These are phyloP conservation scores for Halesus radiatus DNA, from an alignment of 1,140 invertebrate species.

Conservation along the genomic window DNA sequence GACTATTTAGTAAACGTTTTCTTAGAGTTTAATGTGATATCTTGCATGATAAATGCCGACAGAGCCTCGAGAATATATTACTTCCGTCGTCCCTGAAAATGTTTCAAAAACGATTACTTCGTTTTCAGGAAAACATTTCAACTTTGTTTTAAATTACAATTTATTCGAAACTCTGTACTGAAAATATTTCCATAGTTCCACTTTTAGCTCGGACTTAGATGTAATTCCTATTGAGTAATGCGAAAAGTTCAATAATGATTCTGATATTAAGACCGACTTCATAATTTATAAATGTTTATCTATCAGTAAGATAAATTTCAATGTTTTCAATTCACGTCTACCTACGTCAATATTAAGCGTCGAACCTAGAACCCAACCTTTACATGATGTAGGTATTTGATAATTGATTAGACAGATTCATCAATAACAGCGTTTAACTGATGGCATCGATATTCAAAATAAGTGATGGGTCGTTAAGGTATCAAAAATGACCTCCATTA, in stretches of 20 bases:
- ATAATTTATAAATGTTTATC: too few relatives aligned
- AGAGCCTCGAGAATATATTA: not conserved
- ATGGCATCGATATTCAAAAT: too few relatives aligned
- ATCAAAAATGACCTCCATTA: too few relatives aligned
- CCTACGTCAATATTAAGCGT: too few relatives aligned
- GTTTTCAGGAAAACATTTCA: constrained; percentile 1
- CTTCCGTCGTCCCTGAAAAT: not conserved
- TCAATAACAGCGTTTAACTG: too few relatives aligned
- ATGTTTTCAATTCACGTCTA: too few relatives aligned
- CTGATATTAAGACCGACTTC: not conserved
- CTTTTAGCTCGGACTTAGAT: not conserved
- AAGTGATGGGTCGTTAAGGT: too few relatives aligned
- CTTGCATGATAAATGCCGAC: constrained; percentile 2
- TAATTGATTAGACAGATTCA: too few relatives aligned
- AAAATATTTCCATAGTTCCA: not conserved
- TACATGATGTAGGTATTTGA: too few relatives aligned
- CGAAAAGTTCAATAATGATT: not conserved
- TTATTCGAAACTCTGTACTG: not conserved
- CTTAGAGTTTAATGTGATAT: not conserved
- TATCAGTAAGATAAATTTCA: too few relatives aligned
- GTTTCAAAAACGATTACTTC: constrained; percentile 19
- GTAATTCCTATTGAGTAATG: not conserved
- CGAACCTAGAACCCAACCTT: too few relatives aligned
- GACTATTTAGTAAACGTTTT: not conserved
- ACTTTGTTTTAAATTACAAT: constrained; percentile 28